Evolutionary conservation across 2,113 vertebrate genomes (phyloP), one percentile per base, ranked within the genome.

Genomic region (Corythoichthys intestinalis): DNA sequence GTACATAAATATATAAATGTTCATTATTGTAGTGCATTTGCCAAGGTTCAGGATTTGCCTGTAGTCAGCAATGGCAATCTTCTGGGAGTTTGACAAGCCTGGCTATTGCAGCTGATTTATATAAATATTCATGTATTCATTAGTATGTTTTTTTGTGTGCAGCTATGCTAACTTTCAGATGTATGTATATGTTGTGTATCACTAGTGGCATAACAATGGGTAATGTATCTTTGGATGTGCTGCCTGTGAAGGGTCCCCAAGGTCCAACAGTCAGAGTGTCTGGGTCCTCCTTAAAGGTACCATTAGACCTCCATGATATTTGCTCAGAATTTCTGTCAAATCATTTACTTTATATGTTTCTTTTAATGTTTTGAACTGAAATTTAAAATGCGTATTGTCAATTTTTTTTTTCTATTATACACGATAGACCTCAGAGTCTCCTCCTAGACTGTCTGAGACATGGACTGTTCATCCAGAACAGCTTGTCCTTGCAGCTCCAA

Each of bases 191-290:
- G 12, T 28, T 64, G 15, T 64, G 4, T 58, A 17, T 75, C 81
- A n/a, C 7, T 71, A 95, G 92, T 75, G 90, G 85, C 39, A 75
- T 81, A 50, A 78, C 82, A 61, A 86, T 84, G 66, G 85, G 86
- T 72, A 92, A 93, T 64, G 83, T 92, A 50, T 92, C 93, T 67
- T 86, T 98, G 88, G 97, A 98, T 35, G 93, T 97, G 71, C 91
- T 99, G 50, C 97, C 97, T 46, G 97, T 99, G 73, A 98, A 93
- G 85, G 97, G 96, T 74, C 97, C 97, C 68, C 94, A 96, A 50
- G 93, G 93, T 70, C 85, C 79, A 69, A 72, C 83, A 5, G 84
- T 92, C 50, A 89, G 79, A 75, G 75, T 71, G 35, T 59, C 88
- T 13, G 82, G 82, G 61, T 62, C 85, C 15, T n/a, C 85, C 67